Conservation (phyloP, 92 coral and sea anemone genomes). For the Isaurus tuberculatus region DNA sequence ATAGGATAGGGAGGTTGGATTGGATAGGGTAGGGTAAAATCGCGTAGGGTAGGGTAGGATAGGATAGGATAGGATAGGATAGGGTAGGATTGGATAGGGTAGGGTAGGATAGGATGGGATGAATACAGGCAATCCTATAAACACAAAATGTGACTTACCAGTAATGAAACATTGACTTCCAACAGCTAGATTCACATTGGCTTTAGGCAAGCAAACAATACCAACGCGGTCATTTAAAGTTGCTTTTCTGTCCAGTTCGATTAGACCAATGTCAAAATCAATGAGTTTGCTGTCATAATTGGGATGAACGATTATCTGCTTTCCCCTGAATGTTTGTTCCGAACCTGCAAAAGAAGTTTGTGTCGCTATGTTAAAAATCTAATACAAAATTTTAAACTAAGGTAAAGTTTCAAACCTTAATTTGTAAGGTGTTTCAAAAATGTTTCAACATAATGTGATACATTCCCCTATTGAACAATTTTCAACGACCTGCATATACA, state of each 20-base stretch:
- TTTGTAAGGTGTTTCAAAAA: too few relatives aligned
- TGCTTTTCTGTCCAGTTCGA: conserved; percentile 28
- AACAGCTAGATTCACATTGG: conserved; percentile 22
- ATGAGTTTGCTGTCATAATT: conserved; percentile 12
- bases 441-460: too few relatives aligned
- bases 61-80: too few relatives aligned
- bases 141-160: not conserved
- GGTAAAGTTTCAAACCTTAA: not conserved
- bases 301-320: conserved; percentile 18
- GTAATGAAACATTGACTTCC: conserved; percentile 15
- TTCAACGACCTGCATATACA: too few relatives aligned
- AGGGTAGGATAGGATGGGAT: too few relatives aligned
- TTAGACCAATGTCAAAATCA: conserved; percentile 20
- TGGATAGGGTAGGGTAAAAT: too few relatives aligned
- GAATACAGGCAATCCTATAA: too few relatives aligned
- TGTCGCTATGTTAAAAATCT: not conserved
- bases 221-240: conserved; percentile 36
- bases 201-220: conserved; percentile 16
- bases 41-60: too few relatives aligned
- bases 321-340: conserved; percentile 37
- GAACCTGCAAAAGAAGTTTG: conserved; percentile 1
- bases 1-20: too few relatives aligned
- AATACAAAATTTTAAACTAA: not conserved
- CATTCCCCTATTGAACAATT: too few relatives aligned
- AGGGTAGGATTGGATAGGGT: too few relatives aligned